Evolutionary conservation across 2,888 invertebrate species (phyloP).

Genomic region (Cryptocephalus primarius): DNA sequence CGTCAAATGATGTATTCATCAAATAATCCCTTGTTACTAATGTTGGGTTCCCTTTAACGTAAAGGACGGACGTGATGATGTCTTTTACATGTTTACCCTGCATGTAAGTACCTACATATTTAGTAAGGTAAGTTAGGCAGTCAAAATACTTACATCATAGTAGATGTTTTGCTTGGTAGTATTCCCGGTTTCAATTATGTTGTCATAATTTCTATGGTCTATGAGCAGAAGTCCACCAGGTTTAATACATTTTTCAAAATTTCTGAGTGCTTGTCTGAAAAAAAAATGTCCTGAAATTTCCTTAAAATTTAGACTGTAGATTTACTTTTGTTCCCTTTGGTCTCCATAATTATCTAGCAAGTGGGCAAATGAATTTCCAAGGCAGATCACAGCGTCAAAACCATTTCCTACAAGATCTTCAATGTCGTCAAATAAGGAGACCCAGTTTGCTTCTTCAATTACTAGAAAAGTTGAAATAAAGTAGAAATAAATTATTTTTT

Average conservation of each 20-base stretch:
- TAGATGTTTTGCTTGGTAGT: constrained; percentile 79
- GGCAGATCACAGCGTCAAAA: constrained; percentile 81
- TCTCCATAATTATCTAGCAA: constrained; percentile 70
- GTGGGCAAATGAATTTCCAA: constrained; percentile 88
- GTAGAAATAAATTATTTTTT: too few relatives aligned
- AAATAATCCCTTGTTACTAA: constrained; percentile 75
- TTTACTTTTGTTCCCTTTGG: constrained; percentile 60
- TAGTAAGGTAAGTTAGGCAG: constrained; percentile 8
- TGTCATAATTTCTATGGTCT: constrained; percentile 83
- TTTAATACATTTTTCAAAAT: constrained; percentile 74
- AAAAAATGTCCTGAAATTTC: too few relatives aligned
- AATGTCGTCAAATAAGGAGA: constrained; percentile 67
- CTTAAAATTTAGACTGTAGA: neutral
- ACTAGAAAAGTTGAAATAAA: constrained; percentile 39
- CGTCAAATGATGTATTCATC: constrained; percentile 45
- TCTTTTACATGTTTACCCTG: constrained; percentile 57
- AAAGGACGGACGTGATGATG: constrained; percentile 76
- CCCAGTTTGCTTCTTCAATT: constrained; percentile 88
- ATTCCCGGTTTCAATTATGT: constrained; percentile 62
- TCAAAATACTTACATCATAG: constrained; percentile 61
- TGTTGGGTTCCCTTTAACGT: constrained; percentile 63
- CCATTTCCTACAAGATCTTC: constrained; percentile 49
- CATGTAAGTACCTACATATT: constrained; percentile 4
- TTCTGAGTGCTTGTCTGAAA: constrained; percentile 53
- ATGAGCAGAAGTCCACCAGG: constrained; percentile 77